These are phyloP conservation scores for Lemur catta DNA, from an alignment of 2,797 vertebrate species.

Conservation along the genomic window DNA sequence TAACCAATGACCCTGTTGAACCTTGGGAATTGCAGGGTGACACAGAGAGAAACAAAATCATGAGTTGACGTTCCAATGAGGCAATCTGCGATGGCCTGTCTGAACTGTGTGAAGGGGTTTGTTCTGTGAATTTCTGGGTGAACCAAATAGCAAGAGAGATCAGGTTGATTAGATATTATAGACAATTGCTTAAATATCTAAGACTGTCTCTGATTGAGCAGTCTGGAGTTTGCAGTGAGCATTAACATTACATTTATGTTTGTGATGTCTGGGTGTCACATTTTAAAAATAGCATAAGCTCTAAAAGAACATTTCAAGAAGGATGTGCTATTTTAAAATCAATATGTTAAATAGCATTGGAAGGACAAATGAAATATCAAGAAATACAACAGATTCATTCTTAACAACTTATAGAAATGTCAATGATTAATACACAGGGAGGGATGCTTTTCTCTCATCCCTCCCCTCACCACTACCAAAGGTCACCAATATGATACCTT, in stretches of 20 bases:
- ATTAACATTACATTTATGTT: neutral
- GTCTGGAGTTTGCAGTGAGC: neutral
- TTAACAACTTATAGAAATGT: neutral
- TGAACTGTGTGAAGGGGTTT: neutral
- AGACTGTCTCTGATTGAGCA: neutral
- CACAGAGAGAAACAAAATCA: neutral
- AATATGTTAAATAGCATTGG: neutral
- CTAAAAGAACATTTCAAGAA: neutral
- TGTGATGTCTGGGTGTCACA: neutral
- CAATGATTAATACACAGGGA: neutral
- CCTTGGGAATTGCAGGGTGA: neutral
- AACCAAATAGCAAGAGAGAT: neutral
- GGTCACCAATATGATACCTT: neutral
- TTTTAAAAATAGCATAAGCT: neutral
- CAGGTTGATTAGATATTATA: neutral
- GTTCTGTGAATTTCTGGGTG: neutral
- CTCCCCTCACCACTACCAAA: neutral
- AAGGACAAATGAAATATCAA: neutral
- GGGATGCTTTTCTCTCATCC: neutral
- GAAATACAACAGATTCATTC: neutral
- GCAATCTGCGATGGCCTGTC: rapidly evolving
- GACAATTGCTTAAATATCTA: neutral
- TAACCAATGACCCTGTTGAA: neutral
- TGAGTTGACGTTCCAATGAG: rapidly evolving
- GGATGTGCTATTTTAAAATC: neutral